These are phyloP conservation scores for Ahaetulla prasina DNA, from an alignment of 2,113 vertebrate species.

Conservation along the genomic window DNA sequence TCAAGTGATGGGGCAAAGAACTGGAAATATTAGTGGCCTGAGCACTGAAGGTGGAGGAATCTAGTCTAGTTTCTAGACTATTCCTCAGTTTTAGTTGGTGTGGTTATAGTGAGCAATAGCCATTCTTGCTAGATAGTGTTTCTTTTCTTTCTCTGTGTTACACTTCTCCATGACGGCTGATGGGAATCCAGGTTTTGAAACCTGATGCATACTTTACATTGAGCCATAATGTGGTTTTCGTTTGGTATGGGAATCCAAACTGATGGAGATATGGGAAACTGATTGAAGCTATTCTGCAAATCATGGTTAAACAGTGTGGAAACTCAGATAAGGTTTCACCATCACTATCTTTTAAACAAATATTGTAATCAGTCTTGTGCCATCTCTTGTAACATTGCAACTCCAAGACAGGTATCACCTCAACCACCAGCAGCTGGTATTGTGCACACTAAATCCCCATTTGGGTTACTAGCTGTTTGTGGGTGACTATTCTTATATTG, in stretches of 20 bases:
- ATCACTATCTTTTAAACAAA: background rate
- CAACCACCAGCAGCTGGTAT: background rate
- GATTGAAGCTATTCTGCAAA: background rate
- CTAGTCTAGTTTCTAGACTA: background rate
- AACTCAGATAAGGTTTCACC: background rate
- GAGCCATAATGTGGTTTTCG: background rate
- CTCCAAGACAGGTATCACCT: background rate
- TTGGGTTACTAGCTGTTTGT: background rate
- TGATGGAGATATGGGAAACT: no score
- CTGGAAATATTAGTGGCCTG: background rate
- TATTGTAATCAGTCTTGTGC: background rate
- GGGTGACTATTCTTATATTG: background rate
- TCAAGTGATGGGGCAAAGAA: background rate
- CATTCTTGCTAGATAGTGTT: background rate
- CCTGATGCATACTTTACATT: background rate
- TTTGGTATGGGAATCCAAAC: background rate
- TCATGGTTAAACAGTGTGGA: background rate
- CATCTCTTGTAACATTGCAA: background rate
- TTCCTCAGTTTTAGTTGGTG: background rate
- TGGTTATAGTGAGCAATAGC: background rate
- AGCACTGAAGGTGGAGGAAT: background rate
- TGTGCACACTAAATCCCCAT: no score
- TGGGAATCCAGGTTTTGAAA: background rate
- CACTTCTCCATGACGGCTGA: background rate
- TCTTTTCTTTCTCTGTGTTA: background rate